A percentile compares a stretch with the other conserved stretches of the same genome.
These are phyloP conservation scores for Cheumatopsyche charites DNA, from an alignment of 1,140 invertebrate species.

Conservation along the genomic window DNA sequence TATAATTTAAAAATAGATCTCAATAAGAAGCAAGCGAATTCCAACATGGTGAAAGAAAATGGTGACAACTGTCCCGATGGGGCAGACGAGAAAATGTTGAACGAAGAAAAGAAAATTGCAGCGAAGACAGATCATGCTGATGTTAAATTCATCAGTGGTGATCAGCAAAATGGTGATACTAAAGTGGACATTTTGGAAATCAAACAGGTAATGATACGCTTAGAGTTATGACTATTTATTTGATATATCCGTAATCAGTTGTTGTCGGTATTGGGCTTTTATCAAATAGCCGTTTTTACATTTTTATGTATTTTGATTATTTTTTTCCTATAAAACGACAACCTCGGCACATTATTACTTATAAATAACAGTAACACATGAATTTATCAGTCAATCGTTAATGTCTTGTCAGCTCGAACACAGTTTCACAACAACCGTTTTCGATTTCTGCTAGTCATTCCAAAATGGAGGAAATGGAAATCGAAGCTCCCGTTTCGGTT, in stretches of 20 bases:
- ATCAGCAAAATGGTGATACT: conserved; percentile 82
- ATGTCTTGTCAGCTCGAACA: not conserved
- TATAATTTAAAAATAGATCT: conserved; percentile 11
- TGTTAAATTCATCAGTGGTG: conserved; percentile 71
- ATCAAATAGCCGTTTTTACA: not conserved
- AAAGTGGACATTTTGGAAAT: conserved; percentile 80
- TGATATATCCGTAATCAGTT: conserved; percentile 10
- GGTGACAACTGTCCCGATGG: conserved; percentile 60
- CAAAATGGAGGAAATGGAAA: not conserved
- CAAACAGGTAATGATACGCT: conserved; percentile 57
- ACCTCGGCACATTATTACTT: not conserved
- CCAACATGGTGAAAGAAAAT: conserved; percentile 57
- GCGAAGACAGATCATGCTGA: conserved; percentile 62
- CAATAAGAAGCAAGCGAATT: conserved; percentile 36
- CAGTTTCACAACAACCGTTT: not conserved
- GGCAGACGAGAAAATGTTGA: conserved; percentile 71
- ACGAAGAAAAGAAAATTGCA: conserved; percentile 61
- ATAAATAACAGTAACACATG: not conserved
- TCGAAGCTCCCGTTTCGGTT: not conserved
- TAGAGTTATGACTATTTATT: not conserved
- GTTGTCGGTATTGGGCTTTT: not conserved
- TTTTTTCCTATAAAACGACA: not conserved
- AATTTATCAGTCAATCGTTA: not conserved
- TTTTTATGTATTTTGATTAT: not conserved
- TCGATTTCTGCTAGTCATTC: not conserved